Conservation (phyloP, 2,113 vertebrate species). For the Raja brachyura region DNA sequence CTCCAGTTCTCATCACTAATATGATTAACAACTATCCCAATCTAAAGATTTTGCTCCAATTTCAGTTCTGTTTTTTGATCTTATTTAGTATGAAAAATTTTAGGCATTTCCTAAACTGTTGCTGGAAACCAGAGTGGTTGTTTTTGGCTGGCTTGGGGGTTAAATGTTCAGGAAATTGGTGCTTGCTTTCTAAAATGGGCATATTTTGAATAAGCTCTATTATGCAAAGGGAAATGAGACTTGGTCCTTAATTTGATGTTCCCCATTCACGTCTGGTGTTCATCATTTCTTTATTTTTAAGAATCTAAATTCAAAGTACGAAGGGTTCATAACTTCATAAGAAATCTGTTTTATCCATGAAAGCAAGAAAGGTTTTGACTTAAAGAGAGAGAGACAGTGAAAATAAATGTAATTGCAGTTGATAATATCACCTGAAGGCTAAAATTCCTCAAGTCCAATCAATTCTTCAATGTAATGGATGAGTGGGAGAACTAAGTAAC, state of each 20-base stretch:
- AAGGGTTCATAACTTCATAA: too few species aligned
- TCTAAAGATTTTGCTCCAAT: not conserved
- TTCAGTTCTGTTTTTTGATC: conserved; percentile 34
- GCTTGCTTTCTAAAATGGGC: conserved; percentile 10
- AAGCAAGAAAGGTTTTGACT: not conserved
- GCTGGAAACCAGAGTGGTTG: not conserved
- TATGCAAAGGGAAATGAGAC: conserved; percentile 9
- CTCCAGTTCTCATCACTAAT: not conserved
- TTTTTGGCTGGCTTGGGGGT: conserved; percentile 27
- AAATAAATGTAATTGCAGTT: not conserved
- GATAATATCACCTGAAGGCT: not conserved
- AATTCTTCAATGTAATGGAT: not conserved
- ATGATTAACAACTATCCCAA: conserved; percentile 15
- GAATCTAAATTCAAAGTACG: not conserved
- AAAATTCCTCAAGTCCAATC: not conserved
- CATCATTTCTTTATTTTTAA: conserved; percentile 15
- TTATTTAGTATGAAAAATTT: not conserved
- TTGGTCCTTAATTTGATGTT: conserved; percentile 33
- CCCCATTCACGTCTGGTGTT: conserved; percentile 10
- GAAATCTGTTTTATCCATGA: not conserved
- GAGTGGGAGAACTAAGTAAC: not conserved
- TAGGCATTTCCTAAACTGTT: conserved; percentile 25
- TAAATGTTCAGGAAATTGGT: conserved; percentile 33
- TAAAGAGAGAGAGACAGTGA: not conserved
- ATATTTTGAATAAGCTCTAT: conserved; percentile 19